Base-by-base conservation (phyloP, 2,888 invertebrate species). In the Drosophila phalerata region DNA sequence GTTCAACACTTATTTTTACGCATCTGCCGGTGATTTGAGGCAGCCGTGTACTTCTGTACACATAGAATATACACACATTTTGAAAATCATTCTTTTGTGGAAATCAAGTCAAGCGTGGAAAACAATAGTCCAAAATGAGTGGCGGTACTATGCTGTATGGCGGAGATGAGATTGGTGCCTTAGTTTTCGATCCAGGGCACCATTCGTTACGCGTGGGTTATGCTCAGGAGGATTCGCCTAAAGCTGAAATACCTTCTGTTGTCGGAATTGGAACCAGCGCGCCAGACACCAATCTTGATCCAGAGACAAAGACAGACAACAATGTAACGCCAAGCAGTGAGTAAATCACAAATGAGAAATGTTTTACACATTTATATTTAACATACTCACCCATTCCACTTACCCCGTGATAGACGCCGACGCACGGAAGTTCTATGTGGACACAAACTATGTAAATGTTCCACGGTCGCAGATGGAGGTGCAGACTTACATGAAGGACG, bases 151-250 rank as follows among this genome's bases (percentile, higher is more conserved):
- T 97, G 96, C 91, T 97, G 63, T 97, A 97, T 81, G 97, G 97
- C n/a, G 97, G 97, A 32, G 99, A 99, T 93, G 99, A 99, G 93
- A 99, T 99, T 76, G 99, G 99, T 10, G 99, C 99, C 0, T 92
- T 99, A 76, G 99, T 99, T 34, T 98, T 99, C 90, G 99, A 99
- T 92, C 96, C 98, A 9, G 99, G 98, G 0, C 97, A 97, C 83
- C 96, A 97, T 93, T 97, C 97, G 0, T 92, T 97, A 56, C 93
- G 97, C 61, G 96, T 96, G 25, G 97, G 97, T 25, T 97, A 96
- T 93, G 97, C 97, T 17, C 97, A 97, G 89, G 99, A 99, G 92
- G 99, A 99, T 92, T 97, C 98, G n/a, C 99, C 99, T 3, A 99
- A 99, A 93, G 98, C 98, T 1, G 99, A 99, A 94, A 98, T 99